Base-by-base conservation (phyloP, 2,888 invertebrate genomes). In the Phanerotoma sp. region DNA sequence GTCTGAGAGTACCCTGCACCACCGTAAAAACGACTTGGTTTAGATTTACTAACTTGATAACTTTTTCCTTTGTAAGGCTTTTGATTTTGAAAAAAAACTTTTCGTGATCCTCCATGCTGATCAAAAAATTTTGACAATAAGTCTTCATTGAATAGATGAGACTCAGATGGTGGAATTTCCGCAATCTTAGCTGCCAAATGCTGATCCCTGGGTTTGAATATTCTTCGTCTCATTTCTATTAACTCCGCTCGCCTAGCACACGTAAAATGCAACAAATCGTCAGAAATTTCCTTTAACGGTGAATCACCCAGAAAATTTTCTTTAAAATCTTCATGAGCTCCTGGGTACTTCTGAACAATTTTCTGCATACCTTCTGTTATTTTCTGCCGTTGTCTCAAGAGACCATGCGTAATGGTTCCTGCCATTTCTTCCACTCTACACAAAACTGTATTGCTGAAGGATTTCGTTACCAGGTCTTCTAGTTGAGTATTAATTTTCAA, bases 121-220 rank as follows among this genome's bases (percentile, higher is more conserved):
- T 33, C 20, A 7, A 52, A 10, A 25, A 48, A 56, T 1, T 52
- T 48, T 2, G 56, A 20, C 1, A 48, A 25, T 20, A 13, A 6
- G 3, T 52, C 48, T 16, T 56, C 33, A 11, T 56, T 45, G 22
- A 56, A 56, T 5, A 56, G 22, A 9, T 56, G 56, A 7, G 56
- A 30, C 18, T 49, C 52, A 4, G 56, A 56, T 4, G 49, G 52
- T 1, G 53, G 53, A 30, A 56, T 56, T 30, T 49, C 49, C 1
- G 35, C 44, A 16, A 56, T 16, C 33, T 35, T 32, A 13, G 42
- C 48, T 4, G 37, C 30, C 1, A 20, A 35, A 7, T 48, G 37
- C 4, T 20, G 22, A 4, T 48, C 40, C 5, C n/a, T 49, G 7
- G 56, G 42, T 6, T 53, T 56, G 15, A 49, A 56, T 6, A 20